Conservation (phyloP, 2,797 vertebrate genomes). For the Sebastes hubbsi region DNA sequence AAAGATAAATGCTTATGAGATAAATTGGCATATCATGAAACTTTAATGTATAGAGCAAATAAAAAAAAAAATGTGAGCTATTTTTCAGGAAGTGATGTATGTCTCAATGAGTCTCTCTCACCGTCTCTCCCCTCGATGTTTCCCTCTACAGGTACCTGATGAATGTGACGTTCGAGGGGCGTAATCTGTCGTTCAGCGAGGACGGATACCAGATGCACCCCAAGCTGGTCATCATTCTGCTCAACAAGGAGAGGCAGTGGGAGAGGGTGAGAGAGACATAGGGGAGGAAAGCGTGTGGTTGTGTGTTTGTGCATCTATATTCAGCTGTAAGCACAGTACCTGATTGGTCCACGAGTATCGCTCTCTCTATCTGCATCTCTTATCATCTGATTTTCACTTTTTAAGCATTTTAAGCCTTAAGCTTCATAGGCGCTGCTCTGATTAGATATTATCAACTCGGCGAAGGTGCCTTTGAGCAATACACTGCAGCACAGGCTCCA, state of each 20-base stretch:
- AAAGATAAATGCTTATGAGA: conserved; percentile 3
- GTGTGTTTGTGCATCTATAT: not conserved
- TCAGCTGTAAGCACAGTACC: not conserved
- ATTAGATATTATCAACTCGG: conserved; percentile 64
- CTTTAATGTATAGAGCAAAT: not conserved
- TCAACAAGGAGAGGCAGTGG: conserved; percentile 96
- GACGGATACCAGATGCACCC: conserved; percentile 99
- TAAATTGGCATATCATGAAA: conserved; percentile 3
- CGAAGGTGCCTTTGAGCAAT: conserved; percentile 68
- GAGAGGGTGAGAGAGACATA: conserved; percentile 90
- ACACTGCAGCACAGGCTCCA: conserved; percentile 16
- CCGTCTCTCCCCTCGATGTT: conserved; percentile 5
- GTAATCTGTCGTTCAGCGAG: conserved; percentile 98
- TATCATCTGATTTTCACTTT: conserved; percentile 47
- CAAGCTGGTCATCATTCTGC: conserved; percentile 96
- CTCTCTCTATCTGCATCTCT: conserved; percentile 18
- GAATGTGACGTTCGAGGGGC: conserved; percentile 97
- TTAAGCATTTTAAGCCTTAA: conserved; percentile 50
- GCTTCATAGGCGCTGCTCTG: conserved; percentile 34
- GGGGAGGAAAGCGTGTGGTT: conserved; percentile 74
- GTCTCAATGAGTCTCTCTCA: not conserved
- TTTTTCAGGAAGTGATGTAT: not conserved
- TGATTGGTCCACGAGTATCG: not conserved
- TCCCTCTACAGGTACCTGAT: conserved; percentile 85
- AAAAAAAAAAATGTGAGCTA: conserved; percentile 70